Evolutionary conservation across 2,113 vertebrate genomes (phyloP), one percentile per base, ranked within the genome.

Genomic region (Alethe castanea): DNA sequence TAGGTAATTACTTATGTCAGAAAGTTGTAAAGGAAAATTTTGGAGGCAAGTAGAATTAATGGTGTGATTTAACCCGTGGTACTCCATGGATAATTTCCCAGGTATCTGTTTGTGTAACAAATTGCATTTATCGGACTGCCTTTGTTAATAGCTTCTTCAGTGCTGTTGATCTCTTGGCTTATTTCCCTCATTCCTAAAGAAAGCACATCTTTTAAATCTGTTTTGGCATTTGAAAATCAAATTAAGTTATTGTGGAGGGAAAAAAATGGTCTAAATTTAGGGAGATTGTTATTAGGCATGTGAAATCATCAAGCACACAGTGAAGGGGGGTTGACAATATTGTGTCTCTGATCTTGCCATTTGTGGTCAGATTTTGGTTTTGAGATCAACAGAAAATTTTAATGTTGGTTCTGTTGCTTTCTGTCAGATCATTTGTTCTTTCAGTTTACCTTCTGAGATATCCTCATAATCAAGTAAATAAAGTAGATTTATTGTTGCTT

Each of bases 1-100:
- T 57, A 62, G 90, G 64, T 92, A 96, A 95, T 89, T 74, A 56
- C 40, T 74, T 73, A 33, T 61, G 78, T 89, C 94, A 91, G 79
- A 76, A 95, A 86, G 81, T 20, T 86, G 64, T 70, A 45, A 72
- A 88, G 79, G 79, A 81, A n/a, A 69, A 67, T 56, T 90, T 85
- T 87, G 73, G 71, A 93, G 79, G 64, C 14, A 24, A 57, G 29
- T 54, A 48, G 80, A 82, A 64, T 28, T 66, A 60, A 35, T 53
- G 61, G 50, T 78, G 65, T 83, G 94, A 82, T 90, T 94, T 81
- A 91, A 88, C 54, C 60, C 61, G 1, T 56, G 35, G 60, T 14
- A 3, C 19, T 31, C 24, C 0, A 0, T 54, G 48, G 28, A 59
- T 85, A 5, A 45, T 67, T 86, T 88, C 57, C 19, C 28, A 42